phyloP scores from a whole-genome alignment of 2,113 vertebrate genomes.

The Anseranas semipalmata region DNA sequence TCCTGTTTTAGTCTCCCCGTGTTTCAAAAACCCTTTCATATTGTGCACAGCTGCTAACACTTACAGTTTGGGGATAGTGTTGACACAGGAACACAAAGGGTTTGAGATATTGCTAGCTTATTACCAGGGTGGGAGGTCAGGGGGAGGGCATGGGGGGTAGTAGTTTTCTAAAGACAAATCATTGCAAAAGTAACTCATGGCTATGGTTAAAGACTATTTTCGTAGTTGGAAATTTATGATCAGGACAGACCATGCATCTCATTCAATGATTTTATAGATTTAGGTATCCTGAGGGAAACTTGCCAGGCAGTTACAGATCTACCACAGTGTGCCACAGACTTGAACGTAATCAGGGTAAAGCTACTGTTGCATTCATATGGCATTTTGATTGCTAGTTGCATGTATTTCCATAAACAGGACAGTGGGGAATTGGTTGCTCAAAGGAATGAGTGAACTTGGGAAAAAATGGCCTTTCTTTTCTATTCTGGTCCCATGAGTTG shows the following conservation, averaged over 20 bases:
- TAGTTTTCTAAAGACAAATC: conserved; percentile 17
- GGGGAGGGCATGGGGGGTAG: neutral
- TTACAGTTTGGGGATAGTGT: conserved; percentile 61
- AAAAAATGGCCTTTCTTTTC: neutral
- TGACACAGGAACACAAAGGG: conserved; percentile 62
- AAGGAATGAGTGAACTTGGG: neutral
- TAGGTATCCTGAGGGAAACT: neutral
- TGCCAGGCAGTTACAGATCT: neutral
- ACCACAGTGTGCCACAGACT: neutral
- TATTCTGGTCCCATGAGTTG: neutral
- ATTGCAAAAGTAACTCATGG: neutral
- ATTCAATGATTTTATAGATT: neutral
- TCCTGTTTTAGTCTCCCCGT: conserved; percentile 8
- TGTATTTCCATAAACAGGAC: neutral
- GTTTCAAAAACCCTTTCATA: conserved; percentile 32
- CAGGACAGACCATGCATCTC: neutral
- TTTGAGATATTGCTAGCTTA: conserved; percentile 51
- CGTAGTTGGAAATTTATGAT: conserved; percentile 20
- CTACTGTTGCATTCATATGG: neutral
- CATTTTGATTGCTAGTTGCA: neutral
- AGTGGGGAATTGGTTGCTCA: neutral
- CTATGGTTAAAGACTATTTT: neutral
- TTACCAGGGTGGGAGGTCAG: conserved; percentile 44
- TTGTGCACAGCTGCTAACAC: conserved; percentile 66
- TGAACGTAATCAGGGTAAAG: neutral